Percentiles rank a stretch among this genome's conserved stretches.
phyloP scores from a whole-genome alignment of 2,113 vertebrate species.

The Dunckerocampus dactyliophorus region DNA sequence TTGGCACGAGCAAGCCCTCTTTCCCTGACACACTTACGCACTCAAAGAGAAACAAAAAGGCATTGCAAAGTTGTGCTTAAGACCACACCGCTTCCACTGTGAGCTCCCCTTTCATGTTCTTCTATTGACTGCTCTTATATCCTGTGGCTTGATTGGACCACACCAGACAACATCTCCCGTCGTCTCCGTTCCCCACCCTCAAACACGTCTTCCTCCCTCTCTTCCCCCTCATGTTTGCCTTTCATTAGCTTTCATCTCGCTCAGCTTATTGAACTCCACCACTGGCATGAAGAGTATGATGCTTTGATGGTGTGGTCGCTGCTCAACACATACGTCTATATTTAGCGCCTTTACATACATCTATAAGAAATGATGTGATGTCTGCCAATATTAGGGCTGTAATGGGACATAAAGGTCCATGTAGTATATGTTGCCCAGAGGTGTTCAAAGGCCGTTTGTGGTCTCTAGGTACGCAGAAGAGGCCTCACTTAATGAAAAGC shows the following conservation, averaged over 20 bases:
- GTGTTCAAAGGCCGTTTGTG: background rate
- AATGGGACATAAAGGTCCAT: constrained; percentile 18
- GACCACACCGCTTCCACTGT: constrained; percentile 57
- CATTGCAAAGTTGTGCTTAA: constrained; percentile 31
- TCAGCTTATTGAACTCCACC: constrained; percentile 72
- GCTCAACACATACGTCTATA: constrained; percentile 70
- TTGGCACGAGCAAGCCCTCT: constrained; percentile 33
- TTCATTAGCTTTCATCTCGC: constrained; percentile 78
- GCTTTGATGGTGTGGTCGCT: constrained; percentile 67
- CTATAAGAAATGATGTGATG: constrained; percentile 58
- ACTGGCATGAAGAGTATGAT: constrained; percentile 60
- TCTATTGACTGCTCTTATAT: constrained; percentile 65
- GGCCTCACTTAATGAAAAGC: background rate
- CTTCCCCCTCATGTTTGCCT: constrained; percentile 65
- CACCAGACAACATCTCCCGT: constrained; percentile 57
- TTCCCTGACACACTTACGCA: constrained; percentile 13
- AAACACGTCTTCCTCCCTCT: constrained; percentile 10
- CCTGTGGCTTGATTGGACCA: constrained; percentile 68
- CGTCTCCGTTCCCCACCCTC: constrained; percentile 20
- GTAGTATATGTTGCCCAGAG: constrained; percentile 17
- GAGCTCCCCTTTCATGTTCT: constrained; percentile 65
- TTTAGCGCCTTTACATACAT: constrained; percentile 65
- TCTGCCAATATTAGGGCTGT: constrained; percentile 41
- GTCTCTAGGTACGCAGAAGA: constrained; percentile 26
- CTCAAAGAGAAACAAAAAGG: constrained; percentile 25